phyloP scores from a whole-genome alignment of 2,113 vertebrate species.

The Dinomys branickii region DNA sequence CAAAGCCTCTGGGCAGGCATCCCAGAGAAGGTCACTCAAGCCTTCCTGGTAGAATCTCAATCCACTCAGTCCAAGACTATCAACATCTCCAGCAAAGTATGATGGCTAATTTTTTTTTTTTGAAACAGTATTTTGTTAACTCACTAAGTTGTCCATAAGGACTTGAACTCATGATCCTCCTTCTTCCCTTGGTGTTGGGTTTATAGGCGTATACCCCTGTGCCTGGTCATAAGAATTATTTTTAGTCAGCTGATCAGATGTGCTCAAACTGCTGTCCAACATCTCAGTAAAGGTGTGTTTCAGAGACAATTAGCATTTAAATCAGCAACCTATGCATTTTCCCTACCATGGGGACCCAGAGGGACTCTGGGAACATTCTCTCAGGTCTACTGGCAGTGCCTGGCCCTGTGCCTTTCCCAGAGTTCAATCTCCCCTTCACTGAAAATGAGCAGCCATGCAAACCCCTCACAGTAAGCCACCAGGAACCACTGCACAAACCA shows the following conservation, averaged over 20 bases:
- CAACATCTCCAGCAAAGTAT: neutral
- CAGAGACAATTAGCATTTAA: too few relatives aligned
- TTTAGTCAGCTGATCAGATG: neutral
- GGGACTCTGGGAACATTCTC: neutral
- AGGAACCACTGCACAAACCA: neutral
- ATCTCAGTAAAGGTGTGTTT: neutral
- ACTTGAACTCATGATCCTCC: neutral
- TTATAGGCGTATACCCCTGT: neutral
- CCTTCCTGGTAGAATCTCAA: neutral
- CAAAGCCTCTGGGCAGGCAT: neutral
- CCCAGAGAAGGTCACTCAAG: fast-evolving
- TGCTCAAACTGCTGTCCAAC: neutral
- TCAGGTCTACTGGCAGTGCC: neutral
- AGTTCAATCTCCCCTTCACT: neutral
- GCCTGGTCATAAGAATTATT: neutral
- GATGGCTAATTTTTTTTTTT: neutral
- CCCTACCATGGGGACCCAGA: neutral
- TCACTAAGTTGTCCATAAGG: too few relatives aligned
- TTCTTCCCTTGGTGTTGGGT: neutral
- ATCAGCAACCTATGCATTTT: neutral
- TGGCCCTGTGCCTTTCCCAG: too few relatives aligned
- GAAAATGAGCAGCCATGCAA: neutral
- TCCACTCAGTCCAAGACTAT: neutral
- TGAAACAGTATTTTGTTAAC: neutral
- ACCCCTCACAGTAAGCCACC: neutral